A percentile compares a stretch with the other conserved stretches of the same genome.
Conservation (phyloP, 2,113 vertebrate genomes). For the Piprites chloris region DNA sequence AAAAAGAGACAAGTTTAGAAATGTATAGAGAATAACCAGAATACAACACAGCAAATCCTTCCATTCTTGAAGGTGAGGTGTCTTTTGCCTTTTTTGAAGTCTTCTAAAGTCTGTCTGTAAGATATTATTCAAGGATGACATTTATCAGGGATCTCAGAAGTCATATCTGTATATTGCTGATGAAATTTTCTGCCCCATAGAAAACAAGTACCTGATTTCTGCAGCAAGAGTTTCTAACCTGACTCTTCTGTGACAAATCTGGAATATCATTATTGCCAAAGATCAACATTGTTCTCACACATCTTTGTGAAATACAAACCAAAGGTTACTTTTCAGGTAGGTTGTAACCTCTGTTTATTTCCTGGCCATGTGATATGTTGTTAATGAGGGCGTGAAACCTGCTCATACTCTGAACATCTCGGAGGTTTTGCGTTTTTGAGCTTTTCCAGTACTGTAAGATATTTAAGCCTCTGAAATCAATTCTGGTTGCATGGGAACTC, state of each 20-base stretch:
- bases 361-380: not conserved
- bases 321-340: not conserved
- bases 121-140: not conserved
- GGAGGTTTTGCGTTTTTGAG: not conserved
- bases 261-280: not conserved
- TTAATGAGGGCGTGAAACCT: not conserved
- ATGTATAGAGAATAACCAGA: not conserved
- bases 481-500: not conserved
- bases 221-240: not conserved
- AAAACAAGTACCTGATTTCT: not conserved
- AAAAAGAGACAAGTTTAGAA: not conserved
- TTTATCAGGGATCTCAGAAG: not conserved
- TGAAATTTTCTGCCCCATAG: not conserved
- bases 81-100: not conserved
- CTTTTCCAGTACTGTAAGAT: not conserved
- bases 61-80: not conserved
- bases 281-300: not conserved
- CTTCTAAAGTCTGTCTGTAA: accelerated
- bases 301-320: not conserved
- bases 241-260: not conserved
- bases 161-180: not conserved
- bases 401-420: not conserved
- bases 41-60: not conserved
- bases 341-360: not conserved
- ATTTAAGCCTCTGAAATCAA: not conserved